Evolutionary conservation across 1,140 invertebrate species (phyloP), one percentile per base, ranked within the genome.

Genomic region (Cherax quadricarinatus): DNA sequence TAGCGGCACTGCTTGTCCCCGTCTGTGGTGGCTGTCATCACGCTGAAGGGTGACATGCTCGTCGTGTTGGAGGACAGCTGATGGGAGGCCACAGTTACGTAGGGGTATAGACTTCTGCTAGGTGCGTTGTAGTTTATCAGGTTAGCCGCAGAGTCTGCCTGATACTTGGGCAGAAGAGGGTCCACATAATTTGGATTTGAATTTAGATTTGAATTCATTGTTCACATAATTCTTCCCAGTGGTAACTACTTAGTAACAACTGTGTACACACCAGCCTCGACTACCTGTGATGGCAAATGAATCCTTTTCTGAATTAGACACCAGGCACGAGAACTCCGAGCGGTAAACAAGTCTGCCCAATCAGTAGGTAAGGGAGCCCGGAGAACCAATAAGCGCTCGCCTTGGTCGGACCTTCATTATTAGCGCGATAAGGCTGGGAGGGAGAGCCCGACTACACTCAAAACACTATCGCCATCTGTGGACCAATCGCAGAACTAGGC

Each of bases 101-200:
- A 97, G 4, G 96, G 97, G 94, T 96, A 96, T 96, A 96, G 96
- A 86, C 95, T 94, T 91, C 95, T 96, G 95, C 96, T 95, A 93
- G 94, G 94, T 41, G 94, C 93, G 73, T 94, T 94, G 92, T 95
- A 95, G 93, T 94, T 94, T 83, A 95, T 94, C 92, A 95, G 94
- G 93, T 94, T 89, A 91, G 94, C 89, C 96, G 94, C 96, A 95
- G 97, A 97, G 96, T 97, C 97, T 95, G 97, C 97, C 95, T 97
- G 97, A 96, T 98, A 98, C 96, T 98, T 98, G 94, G 98, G 98
- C 96, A 98, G 97, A 97, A 98, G 98, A 96, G 97, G 98, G 97
- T 98, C 98, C 96, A 98, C 98, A 96, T 98, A 98, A 97, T 98
- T 98, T 57, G 53, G 53, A 57, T 57, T 57, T 96, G 97, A 98